A percentile compares a stretch with the other conserved stretches of the same genome.
Evolutionary conservation across 2,797 vertebrate species (phyloP).

Genomic region (Pampus argenteus): DNA sequence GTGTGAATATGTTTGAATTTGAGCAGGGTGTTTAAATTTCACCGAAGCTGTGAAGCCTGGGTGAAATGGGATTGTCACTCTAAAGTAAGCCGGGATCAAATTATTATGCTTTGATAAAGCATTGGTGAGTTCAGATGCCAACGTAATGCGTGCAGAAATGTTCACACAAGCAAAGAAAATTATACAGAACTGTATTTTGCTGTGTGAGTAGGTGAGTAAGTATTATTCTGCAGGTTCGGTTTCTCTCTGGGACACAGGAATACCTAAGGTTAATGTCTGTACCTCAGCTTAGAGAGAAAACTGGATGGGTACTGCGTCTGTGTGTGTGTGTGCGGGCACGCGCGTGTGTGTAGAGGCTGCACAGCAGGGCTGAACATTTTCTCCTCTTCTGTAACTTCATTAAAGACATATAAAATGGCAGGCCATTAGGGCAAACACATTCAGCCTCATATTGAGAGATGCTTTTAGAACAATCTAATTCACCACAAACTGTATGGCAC

Average conservation of each 20-base stretch:
- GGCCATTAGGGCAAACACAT: conserved; percentile 82
- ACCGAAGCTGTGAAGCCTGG: conserved; percentile 39
- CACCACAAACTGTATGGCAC: conserved; percentile 68
- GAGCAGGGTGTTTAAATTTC: conserved; percentile 62
- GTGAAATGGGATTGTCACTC: conserved; percentile 61
- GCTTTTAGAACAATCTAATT: conserved; percentile 87
- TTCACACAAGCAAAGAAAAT: conserved; percentile 18
- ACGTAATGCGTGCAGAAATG: conserved; percentile 29
- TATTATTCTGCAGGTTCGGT: conserved; percentile 54
- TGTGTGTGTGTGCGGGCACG: conserved; percentile 26
- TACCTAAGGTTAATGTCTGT: conserved; percentile 60
- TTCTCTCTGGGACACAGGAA: conserved; percentile 60
- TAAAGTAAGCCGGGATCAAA: conserved; percentile 52
- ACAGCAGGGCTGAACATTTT: conserved; percentile 66
- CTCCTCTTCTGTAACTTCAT: conserved; percentile 82
- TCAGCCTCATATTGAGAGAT: conserved; percentile 83
- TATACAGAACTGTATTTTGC: conserved; percentile 20
- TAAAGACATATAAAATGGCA: conserved; percentile 85
- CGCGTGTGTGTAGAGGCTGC: conserved; percentile 34
- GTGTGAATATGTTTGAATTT: conserved; percentile 55
- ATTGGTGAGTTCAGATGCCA: conserved; percentile 44
- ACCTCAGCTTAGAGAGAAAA: conserved; percentile 47
- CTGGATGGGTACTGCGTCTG: conserved; percentile 31
- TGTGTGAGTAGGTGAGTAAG: conserved; percentile 42
- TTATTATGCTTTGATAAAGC: conserved; percentile 54